Evolutionary conservation across 2,888 invertebrate species (phyloP), one percentile per base, ranked within the genome.

Genomic region (Ashinkailepas kermadecensis): DNA sequence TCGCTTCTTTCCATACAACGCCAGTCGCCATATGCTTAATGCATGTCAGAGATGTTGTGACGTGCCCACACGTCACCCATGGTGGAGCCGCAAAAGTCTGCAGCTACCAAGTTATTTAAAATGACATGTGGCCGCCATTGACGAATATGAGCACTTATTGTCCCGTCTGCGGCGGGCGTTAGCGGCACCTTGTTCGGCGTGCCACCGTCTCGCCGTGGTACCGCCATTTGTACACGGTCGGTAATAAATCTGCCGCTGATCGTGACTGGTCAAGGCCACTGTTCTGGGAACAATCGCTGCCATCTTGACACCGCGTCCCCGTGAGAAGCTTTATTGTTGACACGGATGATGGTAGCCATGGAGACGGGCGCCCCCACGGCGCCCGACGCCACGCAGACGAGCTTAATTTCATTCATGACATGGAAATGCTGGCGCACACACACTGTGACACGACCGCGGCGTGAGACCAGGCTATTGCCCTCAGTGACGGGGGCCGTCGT

Each of bases 341-440:
- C 56, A 74, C 74, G 74, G 74, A 56, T 74, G 56, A 21, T 65
- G 74, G 74, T 74, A 18, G 56, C 74, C 39, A 74, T 74, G 56
- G 54, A 54, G 56, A 74, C 74, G 54, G 18, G 13, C 21, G 56
- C 13, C 59, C 59, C 15, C 3, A 11, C 59, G 59, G 59, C 12
- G 15, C 12, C 59, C 59, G 59, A 59, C 74, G 12, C 56, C 21
- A 21, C 74, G 54, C 74, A 56, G 74, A 7, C 74, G 39, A 13
- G 39, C 15, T 70, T 70, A 70, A 70, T 70, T 39, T 70, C 25
- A 74, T 74, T 74, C 74, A 74, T 74, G 74, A 74, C 74, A 74
- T 74, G 74, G 74, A 74, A 74, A 74, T 74, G 74, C 56, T 6
- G 54, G 59, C 59, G 39, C 39, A 39, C 39, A 39, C 39, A 39